These are phyloP conservation scores for Conus canariensis DNA, from an alignment of 2,888 invertebrate species.

Conservation along the genomic window DNA sequence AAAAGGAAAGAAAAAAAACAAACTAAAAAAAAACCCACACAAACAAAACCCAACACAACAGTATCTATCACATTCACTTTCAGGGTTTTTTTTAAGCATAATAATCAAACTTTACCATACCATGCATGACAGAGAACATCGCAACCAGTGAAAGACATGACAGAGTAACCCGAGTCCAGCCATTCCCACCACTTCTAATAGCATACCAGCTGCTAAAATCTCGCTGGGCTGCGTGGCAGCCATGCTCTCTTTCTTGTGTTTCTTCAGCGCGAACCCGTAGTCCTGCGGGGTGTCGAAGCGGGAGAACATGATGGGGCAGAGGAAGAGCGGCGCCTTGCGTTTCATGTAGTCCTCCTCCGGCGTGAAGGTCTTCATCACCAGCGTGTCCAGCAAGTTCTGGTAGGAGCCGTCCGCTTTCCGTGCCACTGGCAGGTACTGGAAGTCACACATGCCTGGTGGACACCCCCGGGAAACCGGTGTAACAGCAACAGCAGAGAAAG, in stretches of 20 bases:
- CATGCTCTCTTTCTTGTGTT: neutral
- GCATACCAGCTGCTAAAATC: neutral
- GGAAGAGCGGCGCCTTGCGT: conserved; percentile 83
- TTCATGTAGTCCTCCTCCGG: conserved; percentile 81
- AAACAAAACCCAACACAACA: too few relatives aligned
- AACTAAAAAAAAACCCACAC: too few relatives aligned
- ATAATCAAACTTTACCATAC: too few relatives aligned
- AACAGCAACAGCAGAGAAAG: neutral
- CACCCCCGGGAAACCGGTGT: conserved; percentile 34
- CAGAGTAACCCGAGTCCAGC: too few relatives aligned
- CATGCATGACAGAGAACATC: too few relatives aligned
- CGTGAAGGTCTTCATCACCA: conserved; percentile 56
- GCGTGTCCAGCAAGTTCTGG: conserved; percentile 62
- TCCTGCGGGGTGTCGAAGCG: conserved; percentile 84
- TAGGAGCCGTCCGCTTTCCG: conserved; percentile 63
- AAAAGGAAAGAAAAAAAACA: too few relatives aligned
- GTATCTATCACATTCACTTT: too few relatives aligned
- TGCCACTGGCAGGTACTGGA: conserved; percentile 91
- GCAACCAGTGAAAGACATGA: neutral
- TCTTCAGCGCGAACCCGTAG: conserved; percentile 64
- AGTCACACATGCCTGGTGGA: conserved; percentile 90
- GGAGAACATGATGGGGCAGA: conserved; percentile 89
- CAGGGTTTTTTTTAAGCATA: too few relatives aligned
- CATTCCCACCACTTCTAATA: too few relatives aligned
- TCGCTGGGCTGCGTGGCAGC: neutral